Percentiles rank a stretch among this genome's conserved stretches.
Evolutionary conservation across 1,140 invertebrate genomes (phyloP).

Genomic region (Drosophila tani): DNA sequence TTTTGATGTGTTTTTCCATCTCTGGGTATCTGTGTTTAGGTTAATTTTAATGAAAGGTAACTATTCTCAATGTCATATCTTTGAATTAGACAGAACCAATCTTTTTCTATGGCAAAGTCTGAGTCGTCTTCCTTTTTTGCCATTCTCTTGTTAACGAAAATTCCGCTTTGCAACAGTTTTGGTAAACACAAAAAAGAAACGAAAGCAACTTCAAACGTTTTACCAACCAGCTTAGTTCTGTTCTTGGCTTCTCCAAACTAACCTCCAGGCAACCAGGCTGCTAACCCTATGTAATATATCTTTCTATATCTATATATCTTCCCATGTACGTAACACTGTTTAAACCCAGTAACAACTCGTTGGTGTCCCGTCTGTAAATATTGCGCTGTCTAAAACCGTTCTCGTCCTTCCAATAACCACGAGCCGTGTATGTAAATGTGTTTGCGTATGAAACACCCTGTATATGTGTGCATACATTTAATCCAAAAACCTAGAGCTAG

Average conservation of each 20-base stretch:
- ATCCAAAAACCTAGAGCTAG: conserved; percentile 50
- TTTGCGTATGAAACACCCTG: conserved; percentile 65
- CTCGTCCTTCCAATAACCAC: conserved; percentile 31
- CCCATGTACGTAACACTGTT: conserved; percentile 41
- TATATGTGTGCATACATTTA: conserved; percentile 58
- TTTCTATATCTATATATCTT: conserved; percentile 16
- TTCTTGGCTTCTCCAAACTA: conserved; percentile 48
- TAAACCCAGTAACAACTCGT: conserved; percentile 32
- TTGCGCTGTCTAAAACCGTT: conserved; percentile 54
- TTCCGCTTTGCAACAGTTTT: conserved; percentile 34
- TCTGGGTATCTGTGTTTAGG: conserved; percentile 34
- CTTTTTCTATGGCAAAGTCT: conserved; percentile 24
- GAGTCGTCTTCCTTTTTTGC: background rate
- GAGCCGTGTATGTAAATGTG: conserved; percentile 63
- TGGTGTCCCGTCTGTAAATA: conserved; percentile 72
- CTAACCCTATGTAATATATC: conserved; percentile 64
- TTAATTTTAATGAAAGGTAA: conserved; percentile 27
- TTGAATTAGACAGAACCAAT: conserved; percentile 20
- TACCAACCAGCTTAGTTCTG: conserved; percentile 37
- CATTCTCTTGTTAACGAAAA: background rate
- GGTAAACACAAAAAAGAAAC: conserved; percentile 43
- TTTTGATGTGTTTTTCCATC: conserved; percentile 55
- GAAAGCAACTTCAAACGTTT: conserved; percentile 10
- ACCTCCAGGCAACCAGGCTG: conserved; percentile 34
- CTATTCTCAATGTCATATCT: conserved; percentile 32